phyloP scores from a whole-genome alignment of 2,797 vertebrate genomes.

The Artibeus lituratus region DNA sequence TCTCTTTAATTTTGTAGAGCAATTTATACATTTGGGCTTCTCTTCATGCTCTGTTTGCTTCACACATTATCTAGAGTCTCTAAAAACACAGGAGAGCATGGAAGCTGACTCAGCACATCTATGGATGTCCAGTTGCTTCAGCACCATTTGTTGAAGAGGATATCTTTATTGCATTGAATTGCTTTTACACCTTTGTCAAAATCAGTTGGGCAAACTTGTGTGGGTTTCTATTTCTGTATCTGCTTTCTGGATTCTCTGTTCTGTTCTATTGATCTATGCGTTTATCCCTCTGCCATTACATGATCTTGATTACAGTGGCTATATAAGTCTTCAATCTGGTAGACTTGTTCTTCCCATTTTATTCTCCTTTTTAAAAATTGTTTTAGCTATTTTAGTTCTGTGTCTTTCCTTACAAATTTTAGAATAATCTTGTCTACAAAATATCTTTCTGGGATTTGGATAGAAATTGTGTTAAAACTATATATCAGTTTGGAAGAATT shows the following conservation, averaged over 20 bases:
- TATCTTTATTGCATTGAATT: background rate
- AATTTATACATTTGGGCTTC: background rate
- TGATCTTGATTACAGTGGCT: background rate
- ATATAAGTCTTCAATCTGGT: background rate
- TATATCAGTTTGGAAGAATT: background rate
- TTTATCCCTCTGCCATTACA: background rate
- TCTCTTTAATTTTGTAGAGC: background rate
- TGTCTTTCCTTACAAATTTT: background rate
- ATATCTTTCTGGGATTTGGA: background rate
- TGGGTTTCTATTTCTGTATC: background rate
- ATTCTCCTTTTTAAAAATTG: background rate
- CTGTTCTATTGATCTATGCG: background rate
- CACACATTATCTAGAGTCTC: background rate
- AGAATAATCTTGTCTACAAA: constrained; percentile 16
- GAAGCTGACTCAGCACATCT: background rate
- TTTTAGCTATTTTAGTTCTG: background rate
- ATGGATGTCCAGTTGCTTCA: background rate
- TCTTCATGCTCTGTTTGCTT: background rate
- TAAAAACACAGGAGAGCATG: background rate
- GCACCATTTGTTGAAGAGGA: background rate
- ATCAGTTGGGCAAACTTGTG: background rate
- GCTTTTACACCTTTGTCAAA: background rate
- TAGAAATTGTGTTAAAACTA: background rate
- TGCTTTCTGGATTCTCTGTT: background rate
- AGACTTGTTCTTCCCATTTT: background rate